phyloP scores from a whole-genome alignment of 2,797 vertebrate genomes.

The Arremon brunneinucha region DNA sequence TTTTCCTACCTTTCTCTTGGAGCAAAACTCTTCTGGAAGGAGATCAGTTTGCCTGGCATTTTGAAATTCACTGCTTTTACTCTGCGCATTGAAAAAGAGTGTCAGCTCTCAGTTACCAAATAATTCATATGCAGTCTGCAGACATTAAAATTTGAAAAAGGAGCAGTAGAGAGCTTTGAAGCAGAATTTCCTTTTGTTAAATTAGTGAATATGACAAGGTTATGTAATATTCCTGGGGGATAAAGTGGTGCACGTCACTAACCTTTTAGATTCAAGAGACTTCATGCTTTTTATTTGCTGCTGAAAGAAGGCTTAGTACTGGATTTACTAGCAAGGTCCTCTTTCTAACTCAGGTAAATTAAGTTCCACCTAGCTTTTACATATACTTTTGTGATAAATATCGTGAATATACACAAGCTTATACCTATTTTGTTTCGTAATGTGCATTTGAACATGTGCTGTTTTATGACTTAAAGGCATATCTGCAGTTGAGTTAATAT shows the following conservation, averaged over 20 bases:
- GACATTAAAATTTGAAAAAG: slow-evolving; percentile 74
- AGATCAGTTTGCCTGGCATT: slow-evolving; percentile 40
- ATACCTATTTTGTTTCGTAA: neutral
- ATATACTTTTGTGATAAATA: neutral
- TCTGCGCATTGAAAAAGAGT: slow-evolving; percentile 53
- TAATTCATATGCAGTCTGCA: slow-evolving; percentile 74
- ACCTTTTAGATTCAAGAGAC: slow-evolving; percentile 76
- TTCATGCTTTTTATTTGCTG: slow-evolving; percentile 78
- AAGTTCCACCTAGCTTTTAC: slow-evolving; percentile 60
- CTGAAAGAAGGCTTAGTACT: slow-evolving; percentile 69
- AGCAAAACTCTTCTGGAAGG: neutral
- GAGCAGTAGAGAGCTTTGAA: slow-evolving; percentile 67
- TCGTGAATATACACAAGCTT: neutral
- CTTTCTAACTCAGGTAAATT: slow-evolving; percentile 78
- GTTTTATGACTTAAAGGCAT: neutral
- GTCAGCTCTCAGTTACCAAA: slow-evolving; percentile 72
- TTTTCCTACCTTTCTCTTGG: neutral
- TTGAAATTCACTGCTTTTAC: slow-evolving; percentile 31
- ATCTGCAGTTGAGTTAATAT: neutral
- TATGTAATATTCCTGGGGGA: slow-evolving; percentile 76
- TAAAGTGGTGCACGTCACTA: slow-evolving; percentile 65
- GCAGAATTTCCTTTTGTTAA: slow-evolving; percentile 68
- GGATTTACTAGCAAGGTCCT: slow-evolving; percentile 72
- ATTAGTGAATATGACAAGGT: slow-evolving; percentile 77
- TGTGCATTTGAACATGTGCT: neutral